Base-by-base conservation (phyloP, 2,888 invertebrate genomes). In the Ecdyonurus torrentis region DNA sequence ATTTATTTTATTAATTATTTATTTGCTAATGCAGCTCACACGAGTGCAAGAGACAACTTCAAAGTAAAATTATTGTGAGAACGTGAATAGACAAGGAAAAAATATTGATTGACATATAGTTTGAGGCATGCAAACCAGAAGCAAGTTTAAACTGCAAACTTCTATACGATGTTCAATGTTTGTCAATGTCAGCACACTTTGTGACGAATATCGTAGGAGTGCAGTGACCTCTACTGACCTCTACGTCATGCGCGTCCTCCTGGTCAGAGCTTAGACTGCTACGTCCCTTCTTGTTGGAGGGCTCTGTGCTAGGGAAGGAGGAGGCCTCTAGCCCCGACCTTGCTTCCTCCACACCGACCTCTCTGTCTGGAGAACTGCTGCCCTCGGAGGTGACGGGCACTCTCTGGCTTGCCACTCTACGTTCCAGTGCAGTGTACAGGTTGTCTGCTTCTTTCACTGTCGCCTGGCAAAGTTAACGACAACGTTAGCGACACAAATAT, bases 361-460 rank as follows among this genome's bases (percentile, higher is more conserved):
- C 37, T 18, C 19, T 2, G 2, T 59, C 19, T 2, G 59, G 24
- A 22, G 24, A 25, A 20, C 66, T 60, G n/a, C 7, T 5, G 19
- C n/a, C 10, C 5, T 55, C 55, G 22, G 55, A n/a, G 22, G n/a
- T 22, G 7, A 20, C 7, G n/a, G 55, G n/a, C 3, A n/a, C 19
- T 61, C 72, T 70, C 23, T 74, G 68, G 64, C 73, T 72, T 61
- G 75, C 73, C 25, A 75, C 71, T 25, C 76, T 67, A 71, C 74
- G 79, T 66, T 83, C 78, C 64, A 89, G 72, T n/a, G 83, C 80
- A 69, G 77, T 78, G 70, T 82, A 79, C 61, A 89, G 74, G 69
- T 82, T 81, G 67, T 83, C 84, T 25, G 84, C 81, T 71, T 88
- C 87, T 67, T 85, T 85, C 1, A 84, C 83, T 66, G 81, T 83